Base-by-base conservation (phyloP, 1,140 invertebrate genomes). In the Nasonia giraulti region DNA sequence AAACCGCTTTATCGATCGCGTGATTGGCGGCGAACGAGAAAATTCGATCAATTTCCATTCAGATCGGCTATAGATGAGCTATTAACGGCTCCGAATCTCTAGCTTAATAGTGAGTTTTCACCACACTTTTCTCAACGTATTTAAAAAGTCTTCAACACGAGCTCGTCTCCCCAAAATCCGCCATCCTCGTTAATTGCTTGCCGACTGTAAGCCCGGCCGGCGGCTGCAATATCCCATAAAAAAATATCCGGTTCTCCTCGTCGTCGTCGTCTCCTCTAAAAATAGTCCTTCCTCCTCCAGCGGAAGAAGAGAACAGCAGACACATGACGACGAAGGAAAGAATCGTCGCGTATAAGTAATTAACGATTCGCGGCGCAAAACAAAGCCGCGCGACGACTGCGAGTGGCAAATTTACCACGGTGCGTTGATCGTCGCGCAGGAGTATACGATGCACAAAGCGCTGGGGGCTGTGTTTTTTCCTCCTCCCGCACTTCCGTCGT, bases 271-370 rank as follows among this genome's bases (percentile, higher is more conserved):
- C 44, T 69, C 8, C 20, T 20, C n/a, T 73, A n/a, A 50, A 47
- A 50, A 77, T 47, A 47, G 40, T n/a, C 11, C 40, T 44, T 44
- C 14, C 14, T 17, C 20, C 75, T 11, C 44, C 33, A 73, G 11
- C 23, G 69, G 11, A 33, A 5, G 11, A 62, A 74, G 55, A 62
- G 55, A 62, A n/a, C 20, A 62, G 55, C 55, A 62, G 55, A 80
- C 4, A 23, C 23, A n/a, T 14, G 40, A 62, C 6, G n/a, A 73
- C 6, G n/a, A 73, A 50, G 23, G 62, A 23, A 68, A 66, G 40
- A 74, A 68, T 68, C 33, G 7, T 69, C 62, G 78, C 78, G n/a
- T 69, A 44, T 44, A 44, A 44, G 40, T 68, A 80, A 47, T 80
- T 73, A 80, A 80, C 40, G 66, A 80, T 80, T 80, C 40, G 17